Evolutionary conservation across 2,888 invertebrate genomes (phyloP), one percentile per base, ranked within the genome.

Genomic region (Phoronis australis): DNA sequence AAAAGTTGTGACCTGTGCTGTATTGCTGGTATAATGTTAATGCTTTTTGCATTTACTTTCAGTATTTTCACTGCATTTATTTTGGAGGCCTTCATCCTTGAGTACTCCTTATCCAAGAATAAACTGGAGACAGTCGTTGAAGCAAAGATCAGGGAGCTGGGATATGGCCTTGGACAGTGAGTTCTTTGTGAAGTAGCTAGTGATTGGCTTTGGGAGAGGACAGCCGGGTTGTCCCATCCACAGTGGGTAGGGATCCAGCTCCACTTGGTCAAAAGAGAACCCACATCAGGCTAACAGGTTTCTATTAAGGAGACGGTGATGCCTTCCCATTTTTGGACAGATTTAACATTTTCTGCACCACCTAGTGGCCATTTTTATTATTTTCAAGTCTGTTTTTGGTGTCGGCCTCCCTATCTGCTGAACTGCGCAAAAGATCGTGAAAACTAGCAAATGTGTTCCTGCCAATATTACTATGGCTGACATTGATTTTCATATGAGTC

Each of bases 51-150:
- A 15, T 47, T 46, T 47, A 6, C 35, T 68, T 69, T 26, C 66
- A 79, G 79, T 56, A 80, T 80, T 45, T 79, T 80, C 60, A 78
- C 77, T 23, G 80, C 80, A 4, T 80, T 80, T 61, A 75, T 80
- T 20, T 65, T 80, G 52, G 80, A 80, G 61, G 78, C 77, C 1
- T 80, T 80, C 56, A 73, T 80, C 39, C 57, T 79, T 56, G 79
- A 80, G 61, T 79, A 77, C 57, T 69, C 68, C 9, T 59, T 78
- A 21, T 70, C 70, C 27, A 69, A 66, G 48, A 70, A 73, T 5
- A 68, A 69, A 50, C 56, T 76, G 22, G 77, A 78, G 55, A 71
- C 66, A 18, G 66, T 59, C 27, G 65, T 78, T 41, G 77, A 78
- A 48, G 61, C 61, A 23, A 76, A 73, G 47, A 78, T 78, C 35